Conservation (phyloP, 1,140 invertebrate genomes). For the Orchesella cincta region DNA sequence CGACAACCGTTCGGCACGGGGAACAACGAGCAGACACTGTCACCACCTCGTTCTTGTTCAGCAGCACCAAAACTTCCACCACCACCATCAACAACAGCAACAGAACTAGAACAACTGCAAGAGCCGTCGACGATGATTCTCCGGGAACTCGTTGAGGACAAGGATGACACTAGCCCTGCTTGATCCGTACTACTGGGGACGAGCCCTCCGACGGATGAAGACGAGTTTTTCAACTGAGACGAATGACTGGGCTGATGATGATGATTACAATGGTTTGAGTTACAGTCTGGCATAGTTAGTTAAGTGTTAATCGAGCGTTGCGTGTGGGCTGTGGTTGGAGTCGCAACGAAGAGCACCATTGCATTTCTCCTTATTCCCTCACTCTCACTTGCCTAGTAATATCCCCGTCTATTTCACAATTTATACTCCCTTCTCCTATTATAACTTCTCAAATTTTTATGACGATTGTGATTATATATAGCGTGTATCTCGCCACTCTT, state of each 20-base stretch:
- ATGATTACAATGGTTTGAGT: conserved; percentile 18
- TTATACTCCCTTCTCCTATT: no score
- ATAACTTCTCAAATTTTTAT: no score
- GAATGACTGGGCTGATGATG: conserved; percentile 5
- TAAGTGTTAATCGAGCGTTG: not conserved
- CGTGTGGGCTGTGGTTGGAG: not conserved
- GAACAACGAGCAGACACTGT: not conserved
- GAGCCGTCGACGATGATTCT: not conserved
- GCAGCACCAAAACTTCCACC: not conserved
- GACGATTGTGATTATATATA: no score
- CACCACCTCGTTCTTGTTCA: not conserved
- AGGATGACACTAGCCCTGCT: not conserved
- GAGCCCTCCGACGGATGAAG: conserved; percentile 13
- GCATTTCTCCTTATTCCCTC: conserved; percentile 1
- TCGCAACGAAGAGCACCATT: not conserved
- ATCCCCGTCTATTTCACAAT: no score
- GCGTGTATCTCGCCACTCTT: no score
- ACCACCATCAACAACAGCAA: not conserved
- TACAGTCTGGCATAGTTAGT: conserved; percentile 18
- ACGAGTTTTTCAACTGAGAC: conserved; percentile 22
- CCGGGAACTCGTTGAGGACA: not conserved
- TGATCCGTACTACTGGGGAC: conserved; percentile 15
- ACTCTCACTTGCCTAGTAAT: not conserved
- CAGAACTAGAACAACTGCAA: not conserved
- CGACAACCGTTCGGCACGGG: not conserved